These are phyloP conservation scores for Periophthalmus magnuspinnatus DNA, from an alignment of 2,797 vertebrate species.

Conservation along the genomic window DNA sequence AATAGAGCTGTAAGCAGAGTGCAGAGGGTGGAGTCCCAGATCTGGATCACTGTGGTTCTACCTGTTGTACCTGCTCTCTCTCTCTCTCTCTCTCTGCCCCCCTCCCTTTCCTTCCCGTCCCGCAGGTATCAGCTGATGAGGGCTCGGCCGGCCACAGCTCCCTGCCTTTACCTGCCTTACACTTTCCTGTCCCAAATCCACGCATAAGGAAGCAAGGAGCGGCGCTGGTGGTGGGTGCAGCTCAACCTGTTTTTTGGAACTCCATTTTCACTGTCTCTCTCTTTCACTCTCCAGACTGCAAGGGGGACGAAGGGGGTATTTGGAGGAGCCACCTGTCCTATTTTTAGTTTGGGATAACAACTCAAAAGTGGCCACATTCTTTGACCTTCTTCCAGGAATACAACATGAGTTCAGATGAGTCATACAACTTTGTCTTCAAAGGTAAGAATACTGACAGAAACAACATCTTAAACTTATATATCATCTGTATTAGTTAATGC, in stretches of 20 bases:
- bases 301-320: constrained; percentile 21
- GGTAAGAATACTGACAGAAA: constrained; percentile 64
- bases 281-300: constrained; percentile 11
- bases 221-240: constrained; percentile 36
- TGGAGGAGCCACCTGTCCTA: constrained; percentile 12
- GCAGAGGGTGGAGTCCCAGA: constrained; percentile 51
- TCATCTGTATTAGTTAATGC: background rate
- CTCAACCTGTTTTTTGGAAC: constrained; percentile 38
- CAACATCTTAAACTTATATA: background rate
- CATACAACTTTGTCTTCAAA: constrained; percentile 84
- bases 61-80: constrained; percentile 78
- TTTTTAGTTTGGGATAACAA: constrained; percentile 9
- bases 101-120: constrained; percentile 26
- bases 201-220: constrained; percentile 25
- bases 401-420: constrained; percentile 76
- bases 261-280: constrained; percentile 37
- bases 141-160: constrained; percentile 42
- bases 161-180: constrained; percentile 19
- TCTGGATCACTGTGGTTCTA: constrained; percentile 61
- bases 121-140: constrained; percentile 64
- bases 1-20: constrained; percentile 23
- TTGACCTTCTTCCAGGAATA: constrained; percentile 3
- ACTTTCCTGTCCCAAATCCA: constrained; percentile 22
- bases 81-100: background rate
- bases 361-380: constrained; percentile 47